Evolutionary conservation across 2,888 invertebrate genomes (phyloP).

Genomic region (Coleophora flavipennella): DNA sequence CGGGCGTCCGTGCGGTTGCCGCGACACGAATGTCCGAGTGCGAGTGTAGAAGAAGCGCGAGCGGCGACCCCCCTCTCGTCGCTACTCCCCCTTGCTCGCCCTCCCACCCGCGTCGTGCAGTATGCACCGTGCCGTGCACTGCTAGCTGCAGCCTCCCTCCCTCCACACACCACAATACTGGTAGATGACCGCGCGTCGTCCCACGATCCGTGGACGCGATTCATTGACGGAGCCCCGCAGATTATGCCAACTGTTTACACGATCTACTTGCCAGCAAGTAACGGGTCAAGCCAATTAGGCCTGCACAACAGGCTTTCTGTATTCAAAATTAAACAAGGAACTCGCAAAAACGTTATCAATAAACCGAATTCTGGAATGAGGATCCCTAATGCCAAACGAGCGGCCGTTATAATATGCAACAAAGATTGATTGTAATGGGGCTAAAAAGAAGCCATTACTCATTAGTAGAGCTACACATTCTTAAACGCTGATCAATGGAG

Average conservation of each 20-base stretch:
- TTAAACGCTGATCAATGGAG: slow-evolving; percentile 7
- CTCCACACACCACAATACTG: slow-evolving; percentile 28
- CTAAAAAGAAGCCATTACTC: not conserved
- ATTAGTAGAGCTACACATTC: not conserved
- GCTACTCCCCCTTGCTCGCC: slow-evolving; percentile 12
- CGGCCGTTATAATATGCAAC: not conserved
- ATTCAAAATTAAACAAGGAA: too few relatives aligned
- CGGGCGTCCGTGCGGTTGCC: slow-evolving; percentile 31
- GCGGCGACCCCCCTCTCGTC: slow-evolving; percentile 26
- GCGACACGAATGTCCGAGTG: slow-evolving; percentile 44
- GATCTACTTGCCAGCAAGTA: slow-evolving; percentile 36
- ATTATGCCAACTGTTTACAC: slow-evolving; percentile 45
- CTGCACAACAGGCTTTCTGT: too few relatives aligned
- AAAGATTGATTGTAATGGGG: not conserved
- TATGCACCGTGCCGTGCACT: slow-evolving; percentile 35
- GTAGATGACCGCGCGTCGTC: slow-evolving; percentile 42
- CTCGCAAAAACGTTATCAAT: too few relatives aligned
- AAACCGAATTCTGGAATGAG: too few relatives aligned
- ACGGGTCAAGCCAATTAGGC: slow-evolving; percentile 7
- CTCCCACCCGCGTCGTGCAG: slow-evolving; percentile 35
- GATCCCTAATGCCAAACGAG: not conserved
- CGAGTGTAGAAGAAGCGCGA: slow-evolving; percentile 28
- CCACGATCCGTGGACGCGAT: slow-evolving; percentile 33
- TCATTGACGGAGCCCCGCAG: slow-evolving; percentile 50
- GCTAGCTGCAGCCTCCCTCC: slow-evolving; percentile 63